Evolutionary conservation across 2,797 vertebrate genomes (phyloP).

Genomic region (Psittacula echo): DNA sequence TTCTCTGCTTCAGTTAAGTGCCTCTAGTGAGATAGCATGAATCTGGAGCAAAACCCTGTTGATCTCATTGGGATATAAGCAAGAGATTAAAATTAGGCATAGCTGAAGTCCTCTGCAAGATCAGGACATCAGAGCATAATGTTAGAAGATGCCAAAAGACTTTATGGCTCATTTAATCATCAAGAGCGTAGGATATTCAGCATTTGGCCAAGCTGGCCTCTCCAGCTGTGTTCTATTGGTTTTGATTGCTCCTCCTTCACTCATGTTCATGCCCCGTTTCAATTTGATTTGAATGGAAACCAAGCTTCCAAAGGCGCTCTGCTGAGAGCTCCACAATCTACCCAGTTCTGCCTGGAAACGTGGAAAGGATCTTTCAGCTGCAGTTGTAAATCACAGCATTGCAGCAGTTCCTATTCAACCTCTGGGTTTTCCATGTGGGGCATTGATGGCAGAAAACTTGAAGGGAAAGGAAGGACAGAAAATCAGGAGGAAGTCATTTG

Average conservation of each 20-base stretch:
- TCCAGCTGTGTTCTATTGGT: constrained; percentile 46
- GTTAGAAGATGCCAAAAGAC: constrained; percentile 16
- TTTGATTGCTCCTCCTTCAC: constrained; percentile 36
- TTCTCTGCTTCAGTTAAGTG: background rate
- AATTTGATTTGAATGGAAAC: constrained; percentile 46
- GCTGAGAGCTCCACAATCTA: background rate
- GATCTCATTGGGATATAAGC: background rate
- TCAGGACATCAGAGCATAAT: background rate
- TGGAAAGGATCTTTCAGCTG: background rate
- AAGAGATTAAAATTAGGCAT: constrained; percentile 26
- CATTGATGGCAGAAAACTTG: background rate
- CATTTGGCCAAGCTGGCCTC: constrained; percentile 45
- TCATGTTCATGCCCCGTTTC: constrained; percentile 12
- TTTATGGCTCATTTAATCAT: constrained; percentile 55
- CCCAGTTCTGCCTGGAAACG: background rate
- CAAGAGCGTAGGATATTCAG: constrained; percentile 4
- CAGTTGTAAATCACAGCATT: background rate
- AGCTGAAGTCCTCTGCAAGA: constrained; percentile 17
- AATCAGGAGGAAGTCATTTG: background rate
- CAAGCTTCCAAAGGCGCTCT: constrained; percentile 28
- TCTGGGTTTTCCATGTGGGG: background rate
- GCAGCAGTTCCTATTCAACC: rapidly evolving
- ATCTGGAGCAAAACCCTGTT: background rate
- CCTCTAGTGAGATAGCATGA: background rate
- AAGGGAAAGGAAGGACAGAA: background rate